These are phyloP conservation scores for Pristionchus pacificus DNA, from an alignment of 1,140 invertebrate species.

Conservation along the genomic window DNA sequence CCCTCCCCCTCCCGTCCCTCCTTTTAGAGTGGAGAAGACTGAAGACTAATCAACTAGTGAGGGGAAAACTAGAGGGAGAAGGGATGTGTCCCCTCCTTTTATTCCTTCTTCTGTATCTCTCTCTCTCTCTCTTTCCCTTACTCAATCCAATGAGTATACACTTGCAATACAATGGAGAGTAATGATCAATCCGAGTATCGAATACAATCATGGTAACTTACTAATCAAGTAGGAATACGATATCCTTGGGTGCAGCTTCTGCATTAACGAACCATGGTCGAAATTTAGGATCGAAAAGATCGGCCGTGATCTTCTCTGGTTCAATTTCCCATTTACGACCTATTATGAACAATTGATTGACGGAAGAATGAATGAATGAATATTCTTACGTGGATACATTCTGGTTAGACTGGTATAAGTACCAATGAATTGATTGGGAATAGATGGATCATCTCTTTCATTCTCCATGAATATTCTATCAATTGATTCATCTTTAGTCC, in stretches of 20 bases:
- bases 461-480: constrained; percentile 28
- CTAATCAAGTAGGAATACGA: constrained; percentile 39
- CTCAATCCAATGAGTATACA: no score
- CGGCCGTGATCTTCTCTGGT: constrained; percentile 31
- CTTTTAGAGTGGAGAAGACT: no score
- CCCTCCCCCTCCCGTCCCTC: no score
- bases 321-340: constrained; percentile 29
- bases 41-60: no score
- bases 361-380: background rate
- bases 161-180: no score
- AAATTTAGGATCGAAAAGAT: constrained; percentile 39
- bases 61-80: background rate
- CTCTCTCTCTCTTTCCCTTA: background rate
- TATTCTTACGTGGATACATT: constrained; percentile 34
- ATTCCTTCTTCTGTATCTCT: background rate
- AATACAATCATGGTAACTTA: constrained; percentile 18
- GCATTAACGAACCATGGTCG: constrained; percentile 38
- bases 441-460: constrained; percentile 5
- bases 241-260: constrained; percentile 34
- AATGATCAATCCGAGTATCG: no score
- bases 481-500: constrained; percentile 26
- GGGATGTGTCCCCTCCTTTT: background rate
- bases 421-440: constrained; percentile 35
- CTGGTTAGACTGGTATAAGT: constrained; percentile 36
- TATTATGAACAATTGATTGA: constrained; percentile 9